These are phyloP conservation scores for Chalcosyrphus nemorum DNA, from an alignment of 2,888 invertebrate genomes.

Conservation along the genomic window DNA sequence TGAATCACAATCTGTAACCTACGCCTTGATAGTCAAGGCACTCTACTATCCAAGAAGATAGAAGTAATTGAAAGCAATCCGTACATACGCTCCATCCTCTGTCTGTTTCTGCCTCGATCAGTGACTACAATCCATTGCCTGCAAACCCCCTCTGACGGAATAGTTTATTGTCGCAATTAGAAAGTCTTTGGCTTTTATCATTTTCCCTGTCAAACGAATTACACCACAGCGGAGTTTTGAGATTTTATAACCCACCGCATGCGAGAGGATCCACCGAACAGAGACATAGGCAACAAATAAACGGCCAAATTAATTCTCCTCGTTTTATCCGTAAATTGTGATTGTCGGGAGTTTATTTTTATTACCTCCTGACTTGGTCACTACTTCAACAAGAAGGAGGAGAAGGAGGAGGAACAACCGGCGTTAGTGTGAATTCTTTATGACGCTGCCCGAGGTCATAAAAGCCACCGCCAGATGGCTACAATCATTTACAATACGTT, in stretches of 20 bases:
- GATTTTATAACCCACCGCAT: neutral
- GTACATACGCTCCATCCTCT: no score
- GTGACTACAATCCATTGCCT: neutral
- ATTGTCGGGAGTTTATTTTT: constrained; percentile 27
- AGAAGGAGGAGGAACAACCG: neutral
- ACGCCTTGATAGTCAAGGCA: no score
- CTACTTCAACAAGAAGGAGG: neutral
- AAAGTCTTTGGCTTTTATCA: constrained; percentile 44
- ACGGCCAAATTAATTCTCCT: constrained; percentile 16
- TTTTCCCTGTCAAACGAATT: constrained; percentile 37
- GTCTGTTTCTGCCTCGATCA: no score
- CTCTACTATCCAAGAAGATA: no score
- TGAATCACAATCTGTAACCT: no score
- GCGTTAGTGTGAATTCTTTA: neutral
- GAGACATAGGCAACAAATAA: constrained; percentile 28
- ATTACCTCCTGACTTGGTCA: neutral
- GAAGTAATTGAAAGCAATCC: no score
- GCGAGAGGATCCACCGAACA: neutral
- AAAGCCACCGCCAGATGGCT: constrained; percentile 7
- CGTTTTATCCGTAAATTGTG: constrained; percentile 24
- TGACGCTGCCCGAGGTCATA: constrained; percentile 1
- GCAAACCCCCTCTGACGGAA: neutral
- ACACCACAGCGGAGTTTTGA: neutral
- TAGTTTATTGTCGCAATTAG: constrained; percentile 39
- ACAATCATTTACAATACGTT: constrained; percentile 6